phyloP scores from a whole-genome alignment of 2,797 vertebrate genomes.

The Triplophysa bombifrons region DNA sequence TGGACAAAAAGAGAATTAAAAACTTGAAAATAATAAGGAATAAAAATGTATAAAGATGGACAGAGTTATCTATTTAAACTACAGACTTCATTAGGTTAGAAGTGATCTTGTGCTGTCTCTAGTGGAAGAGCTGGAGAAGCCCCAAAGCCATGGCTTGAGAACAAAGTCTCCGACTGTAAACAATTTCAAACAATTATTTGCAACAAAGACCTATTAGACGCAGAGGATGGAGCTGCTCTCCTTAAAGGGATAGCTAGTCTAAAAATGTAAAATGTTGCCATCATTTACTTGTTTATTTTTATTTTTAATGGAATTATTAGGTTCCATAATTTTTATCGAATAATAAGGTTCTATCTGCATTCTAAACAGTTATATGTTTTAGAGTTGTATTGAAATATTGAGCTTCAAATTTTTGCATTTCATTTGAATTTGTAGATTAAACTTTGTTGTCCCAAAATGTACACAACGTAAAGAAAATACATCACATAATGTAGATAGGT shows the following conservation, averaged over 20 bases:
- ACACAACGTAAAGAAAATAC: no score
- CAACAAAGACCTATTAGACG: conserved; percentile 18
- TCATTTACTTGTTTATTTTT: not conserved
- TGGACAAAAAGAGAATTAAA: not conserved
- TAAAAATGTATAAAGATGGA: not conserved
- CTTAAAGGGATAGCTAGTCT: not conserved
- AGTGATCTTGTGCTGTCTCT: conserved; percentile 1
- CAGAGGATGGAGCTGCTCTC: not conserved
- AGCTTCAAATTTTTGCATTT: no score
- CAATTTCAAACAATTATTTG: conserved; percentile 15
- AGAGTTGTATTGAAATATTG: no score
- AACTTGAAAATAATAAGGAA: not conserved
- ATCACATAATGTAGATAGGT: no score
- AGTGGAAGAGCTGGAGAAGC: not conserved
- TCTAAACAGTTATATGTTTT: no score
- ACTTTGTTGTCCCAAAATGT: no score
- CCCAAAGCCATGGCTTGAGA: conserved; percentile 10
- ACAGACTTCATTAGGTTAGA: conserved; percentile 12
- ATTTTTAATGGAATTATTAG: no score
- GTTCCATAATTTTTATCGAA: no score
- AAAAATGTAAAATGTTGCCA: not conserved
- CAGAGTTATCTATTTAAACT: not conserved
- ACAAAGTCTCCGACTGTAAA: conserved; percentile 19
- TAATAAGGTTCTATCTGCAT: no score
- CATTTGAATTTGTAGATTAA: no score